These are phyloP conservation scores for Loxodonta africana DNA, from an alignment of 2,113 vertebrate species.

Conservation along the genomic window DNA sequence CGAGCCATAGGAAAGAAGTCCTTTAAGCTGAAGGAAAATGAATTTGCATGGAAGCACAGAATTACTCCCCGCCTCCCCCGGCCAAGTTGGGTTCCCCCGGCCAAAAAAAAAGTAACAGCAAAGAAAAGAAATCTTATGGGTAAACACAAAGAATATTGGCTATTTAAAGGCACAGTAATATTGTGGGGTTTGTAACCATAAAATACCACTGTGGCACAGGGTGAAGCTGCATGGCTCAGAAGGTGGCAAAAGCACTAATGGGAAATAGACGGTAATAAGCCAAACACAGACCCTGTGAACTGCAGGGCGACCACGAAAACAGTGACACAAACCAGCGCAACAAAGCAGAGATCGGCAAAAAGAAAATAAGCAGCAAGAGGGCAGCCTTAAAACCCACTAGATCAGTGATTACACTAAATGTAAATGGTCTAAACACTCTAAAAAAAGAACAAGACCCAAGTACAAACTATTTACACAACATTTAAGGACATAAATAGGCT, in stretches of 20 bases:
- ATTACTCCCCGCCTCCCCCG: not conserved
- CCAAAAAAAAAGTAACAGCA: not conserved
- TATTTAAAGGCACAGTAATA: not conserved
- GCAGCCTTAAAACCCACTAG: too few species aligned
- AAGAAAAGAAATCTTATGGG: not conserved
- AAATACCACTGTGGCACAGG: not conserved
- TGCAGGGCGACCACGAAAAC: constrained; percentile 1
- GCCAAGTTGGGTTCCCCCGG: too few species aligned
- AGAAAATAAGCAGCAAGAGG: not conserved
- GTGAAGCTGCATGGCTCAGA: not conserved
- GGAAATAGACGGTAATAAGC: not conserved
- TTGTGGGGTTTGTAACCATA: not conserved
- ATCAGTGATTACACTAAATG: too few species aligned
- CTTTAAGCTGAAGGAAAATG: not conserved
- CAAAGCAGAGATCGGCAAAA: not conserved
- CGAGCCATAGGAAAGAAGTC: not conserved
- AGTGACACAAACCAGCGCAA: not conserved
- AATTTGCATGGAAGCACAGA: not conserved
- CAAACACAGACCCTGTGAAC: not conserved
- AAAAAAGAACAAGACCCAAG: not conserved
- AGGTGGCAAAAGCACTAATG: not conserved
- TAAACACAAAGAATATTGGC: not conserved
- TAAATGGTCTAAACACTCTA: not conserved
- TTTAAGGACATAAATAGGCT: not conserved
- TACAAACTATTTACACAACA: too few species aligned